Percentiles rank a stretch among this genome's conserved stretches.
Evolutionary conservation across 1,140 invertebrate species (phyloP).

Genomic region (Drosophila quadrilineata): DNA sequence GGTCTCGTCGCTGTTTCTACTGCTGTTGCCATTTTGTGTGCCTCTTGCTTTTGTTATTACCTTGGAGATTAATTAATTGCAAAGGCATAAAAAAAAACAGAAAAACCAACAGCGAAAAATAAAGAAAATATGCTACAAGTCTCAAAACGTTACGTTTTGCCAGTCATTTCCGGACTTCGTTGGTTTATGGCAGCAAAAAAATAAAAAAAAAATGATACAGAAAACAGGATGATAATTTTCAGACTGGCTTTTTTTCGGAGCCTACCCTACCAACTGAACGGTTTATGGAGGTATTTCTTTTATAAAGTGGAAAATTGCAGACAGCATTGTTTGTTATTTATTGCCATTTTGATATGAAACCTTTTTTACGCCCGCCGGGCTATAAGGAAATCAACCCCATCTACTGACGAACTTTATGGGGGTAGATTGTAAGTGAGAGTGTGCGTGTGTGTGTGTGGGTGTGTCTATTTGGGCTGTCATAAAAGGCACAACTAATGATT

Average conservation of each 20-base stretch:
- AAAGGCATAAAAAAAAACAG: constrained; percentile 66
- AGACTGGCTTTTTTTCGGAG: constrained; percentile 44
- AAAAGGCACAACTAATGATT: constrained; percentile 51
- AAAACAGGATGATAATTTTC: constrained; percentile 73
- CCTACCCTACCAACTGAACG: constrained; percentile 33
- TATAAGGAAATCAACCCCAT: constrained; percentile 14
- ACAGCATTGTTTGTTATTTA: constrained; percentile 78
- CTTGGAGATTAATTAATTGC: constrained; percentile 78
- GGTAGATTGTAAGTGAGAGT: background rate
- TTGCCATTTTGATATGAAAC: constrained; percentile 76
- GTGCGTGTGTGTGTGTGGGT: background rate
- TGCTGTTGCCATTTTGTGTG: too few species aligned
- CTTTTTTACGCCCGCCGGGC: constrained; percentile 44
- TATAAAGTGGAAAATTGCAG: constrained; percentile 78
- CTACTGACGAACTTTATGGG: constrained; percentile 12
- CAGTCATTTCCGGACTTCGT: constrained; percentile 59
- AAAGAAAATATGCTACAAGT: too few species aligned
- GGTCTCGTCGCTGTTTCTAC: constrained; percentile 22
- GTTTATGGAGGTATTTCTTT: constrained; percentile 73
- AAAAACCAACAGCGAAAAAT: constrained; percentile 55
- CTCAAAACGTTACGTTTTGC: constrained; percentile 35
- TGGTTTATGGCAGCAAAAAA: constrained; percentile 52
- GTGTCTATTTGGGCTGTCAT: constrained; percentile 43
- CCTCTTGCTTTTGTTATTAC: constrained; percentile 68
- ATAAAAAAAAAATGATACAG: constrained; percentile 22